Evolutionary conservation across 2,797 vertebrate species (phyloP), one percentile per base, ranked within the genome.

Genomic region (Malacoctenus gilli): DNA sequence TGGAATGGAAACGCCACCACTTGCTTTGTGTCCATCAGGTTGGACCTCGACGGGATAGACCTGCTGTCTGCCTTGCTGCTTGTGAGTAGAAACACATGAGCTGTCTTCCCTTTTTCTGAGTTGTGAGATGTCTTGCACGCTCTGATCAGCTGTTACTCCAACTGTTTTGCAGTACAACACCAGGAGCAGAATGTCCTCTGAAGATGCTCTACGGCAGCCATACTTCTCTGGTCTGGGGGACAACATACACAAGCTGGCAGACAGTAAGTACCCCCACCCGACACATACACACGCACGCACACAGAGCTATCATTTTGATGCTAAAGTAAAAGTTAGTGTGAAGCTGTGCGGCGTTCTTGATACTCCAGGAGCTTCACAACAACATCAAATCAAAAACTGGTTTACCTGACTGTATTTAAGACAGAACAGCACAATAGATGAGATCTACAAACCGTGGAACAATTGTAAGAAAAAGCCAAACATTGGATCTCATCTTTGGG

Each of bases 11-110:
- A n/a, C n/a, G n/a, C n/a, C n/a, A n/a, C n/a, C n/a, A n/a, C n/a
- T n/a, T 41, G 20, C 30, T 58, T 41, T 79, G 21, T 79, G 44
- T 84, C 25, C 67, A 0, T 47, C 60, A 98, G 96, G 83, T 80
- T 99, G 89, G 96, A 98, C 82, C 86, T 92, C 0, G 96, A 99
- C 21, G 96, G 96, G 53, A 95, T 97, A 0, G 93, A 94, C 58
- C 82, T 98, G 58, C 88, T 97, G 56, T 80, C 82, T 39, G 90
- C 89, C 40, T 89, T 97, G n/a, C 89, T 97, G 11, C 69, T 92
- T 93, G 95, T 96, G 89, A 14, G n/a, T n/a, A n/a, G 70, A 63
- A 1, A 48, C 37, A n/a, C 50, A 44, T 48, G 5, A 14, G 18
- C n/a, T 4, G 2, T 51, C 21, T 22, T 32, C 11, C 11, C 42